These are phyloP conservation scores for Typhlichthys subterraneus DNA, from an alignment of 2,797 vertebrate species.

Conservation along the genomic window DNA sequence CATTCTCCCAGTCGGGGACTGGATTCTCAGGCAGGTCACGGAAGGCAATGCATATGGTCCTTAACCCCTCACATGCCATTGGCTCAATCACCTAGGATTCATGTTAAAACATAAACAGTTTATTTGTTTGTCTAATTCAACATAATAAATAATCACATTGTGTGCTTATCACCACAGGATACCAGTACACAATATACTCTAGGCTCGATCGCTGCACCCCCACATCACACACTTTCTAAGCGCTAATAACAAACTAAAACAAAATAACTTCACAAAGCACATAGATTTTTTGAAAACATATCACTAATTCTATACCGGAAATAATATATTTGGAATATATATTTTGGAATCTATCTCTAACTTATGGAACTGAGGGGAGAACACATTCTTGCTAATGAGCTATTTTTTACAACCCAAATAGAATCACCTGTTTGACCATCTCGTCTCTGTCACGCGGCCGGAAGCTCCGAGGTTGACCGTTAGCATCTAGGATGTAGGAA, in stretches of 20 bases:
- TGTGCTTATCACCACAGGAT: no score
- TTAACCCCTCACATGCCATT: slow-evolving; percentile 90
- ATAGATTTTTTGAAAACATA: no score
- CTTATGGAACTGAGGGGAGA: no score
- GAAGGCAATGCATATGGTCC: slow-evolving; percentile 90
- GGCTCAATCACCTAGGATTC: slow-evolving; percentile 84
- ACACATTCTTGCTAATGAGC: not conserved
- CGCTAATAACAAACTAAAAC: no score
- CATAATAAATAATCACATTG: no score
- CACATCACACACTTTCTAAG: no score
- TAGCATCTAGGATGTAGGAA: slow-evolving; percentile 77
- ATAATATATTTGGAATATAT: no score
- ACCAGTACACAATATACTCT: no score
- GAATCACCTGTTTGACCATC: slow-evolving; percentile 86
- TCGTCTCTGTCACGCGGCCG: slow-evolving; percentile 87
- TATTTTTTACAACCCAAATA: not conserved
- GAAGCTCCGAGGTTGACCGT: slow-evolving; percentile 78
- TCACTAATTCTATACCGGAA: not conserved
- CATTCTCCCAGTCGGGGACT: slow-evolving; percentile 89
- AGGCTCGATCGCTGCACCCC: no score
- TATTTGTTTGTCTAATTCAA: no score
- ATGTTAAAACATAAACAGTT: slow-evolving; percentile 10
- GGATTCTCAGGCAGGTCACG: slow-evolving; percentile 81
- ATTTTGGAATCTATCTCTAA: no score
- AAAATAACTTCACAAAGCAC: no score